These are phyloP conservation scores for Eubasilissa splendida DNA, from an alignment of 2,888 invertebrate genomes.

Conservation along the genomic window DNA sequence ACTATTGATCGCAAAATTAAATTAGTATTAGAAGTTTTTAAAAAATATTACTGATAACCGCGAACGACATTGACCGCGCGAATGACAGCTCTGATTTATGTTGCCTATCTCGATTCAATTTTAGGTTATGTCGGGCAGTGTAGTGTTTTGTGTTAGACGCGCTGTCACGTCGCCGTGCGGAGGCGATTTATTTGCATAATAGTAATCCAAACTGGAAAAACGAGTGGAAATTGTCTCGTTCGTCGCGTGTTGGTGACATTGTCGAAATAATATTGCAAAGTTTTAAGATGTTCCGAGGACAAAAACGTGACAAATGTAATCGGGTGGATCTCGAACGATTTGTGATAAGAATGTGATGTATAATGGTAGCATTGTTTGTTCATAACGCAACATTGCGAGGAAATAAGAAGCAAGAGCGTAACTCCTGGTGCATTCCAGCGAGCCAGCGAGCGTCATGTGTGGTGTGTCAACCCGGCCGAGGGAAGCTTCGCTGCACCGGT, in stretches of 20 bases:
- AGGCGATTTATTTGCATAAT: slow-evolving; percentile 14
- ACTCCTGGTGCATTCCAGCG: neutral
- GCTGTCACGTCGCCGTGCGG: neutral
- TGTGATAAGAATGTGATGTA: slow-evolving; percentile 10
- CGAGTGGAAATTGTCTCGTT: neutral
- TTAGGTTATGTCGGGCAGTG: slow-evolving; percentile 7
- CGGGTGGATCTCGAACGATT: neutral
- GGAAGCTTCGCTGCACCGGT: slow-evolving; percentile 22
- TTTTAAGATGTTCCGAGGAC: neutral
- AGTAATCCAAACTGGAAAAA: neutral
- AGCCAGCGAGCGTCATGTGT: slow-evolving; percentile 5
- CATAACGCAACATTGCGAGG: neutral
- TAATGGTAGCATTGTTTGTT: slow-evolving; percentile 29
- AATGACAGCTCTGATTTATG: slow-evolving; percentile 8
- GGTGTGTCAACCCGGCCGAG: neutral
- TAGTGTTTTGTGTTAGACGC: neutral
- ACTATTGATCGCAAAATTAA: too few species aligned
- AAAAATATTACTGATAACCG: too few species aligned
- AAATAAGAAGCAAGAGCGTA: neutral
- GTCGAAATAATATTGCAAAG: neutral
- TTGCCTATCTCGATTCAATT: slow-evolving; percentile 11
- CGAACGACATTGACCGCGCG: neutral
- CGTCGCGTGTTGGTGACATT: neutral
- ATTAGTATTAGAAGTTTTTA: too few species aligned
- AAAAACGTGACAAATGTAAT: neutral